Percentiles rank a stretch among this genome's conserved stretches.
These are phyloP conservation scores for Hephaestus fuliginosus DNA, from an alignment of 2,797 vertebrate genomes.

Conservation along the genomic window DNA sequence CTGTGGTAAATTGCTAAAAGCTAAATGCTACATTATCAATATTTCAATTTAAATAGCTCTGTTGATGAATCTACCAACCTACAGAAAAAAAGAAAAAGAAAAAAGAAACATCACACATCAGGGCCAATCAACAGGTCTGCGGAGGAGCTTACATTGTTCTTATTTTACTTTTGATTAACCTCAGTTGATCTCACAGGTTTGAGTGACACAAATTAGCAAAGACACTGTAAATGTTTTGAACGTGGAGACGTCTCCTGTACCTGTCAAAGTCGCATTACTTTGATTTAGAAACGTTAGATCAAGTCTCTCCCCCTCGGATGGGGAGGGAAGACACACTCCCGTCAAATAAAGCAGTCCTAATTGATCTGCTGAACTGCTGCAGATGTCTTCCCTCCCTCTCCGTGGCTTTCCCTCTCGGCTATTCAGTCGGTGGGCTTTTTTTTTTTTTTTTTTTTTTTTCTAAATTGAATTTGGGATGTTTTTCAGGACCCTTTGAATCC, in stretches of 20 bases:
- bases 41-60: neutral
- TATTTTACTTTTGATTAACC: slow-evolving; percentile 1
- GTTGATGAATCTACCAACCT: neutral
- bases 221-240: neutral
- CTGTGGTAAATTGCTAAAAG: neutral
- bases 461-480: slow-evolving; percentile 54
- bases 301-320: neutral
- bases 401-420: slow-evolving; percentile 6
- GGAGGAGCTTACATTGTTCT: neutral
- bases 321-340: slow-evolving; percentile 16
- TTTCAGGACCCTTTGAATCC: slow-evolving; percentile 56
- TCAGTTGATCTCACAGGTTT: neutral
- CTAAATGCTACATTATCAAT: neutral
- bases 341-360: slow-evolving; percentile 42
- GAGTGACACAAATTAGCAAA: slow-evolving; percentile 15
- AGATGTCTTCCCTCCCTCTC: slow-evolving; percentile 10
- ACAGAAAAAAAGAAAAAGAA: neutral
- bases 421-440: slow-evolving; percentile 5
- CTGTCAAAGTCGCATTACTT: neutral
- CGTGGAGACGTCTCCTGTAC: slow-evolving; percentile 13
- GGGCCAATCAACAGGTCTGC: neutral
- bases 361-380: slow-evolving; percentile 42
- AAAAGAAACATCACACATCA: neutral
- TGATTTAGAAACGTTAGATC: slow-evolving; percentile 27
- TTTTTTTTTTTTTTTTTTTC: slow-evolving; percentile 15